Evolutionary conservation across 2,797 vertebrate species (phyloP).

Genomic region (Gymnoscopelus braueri): DNA sequence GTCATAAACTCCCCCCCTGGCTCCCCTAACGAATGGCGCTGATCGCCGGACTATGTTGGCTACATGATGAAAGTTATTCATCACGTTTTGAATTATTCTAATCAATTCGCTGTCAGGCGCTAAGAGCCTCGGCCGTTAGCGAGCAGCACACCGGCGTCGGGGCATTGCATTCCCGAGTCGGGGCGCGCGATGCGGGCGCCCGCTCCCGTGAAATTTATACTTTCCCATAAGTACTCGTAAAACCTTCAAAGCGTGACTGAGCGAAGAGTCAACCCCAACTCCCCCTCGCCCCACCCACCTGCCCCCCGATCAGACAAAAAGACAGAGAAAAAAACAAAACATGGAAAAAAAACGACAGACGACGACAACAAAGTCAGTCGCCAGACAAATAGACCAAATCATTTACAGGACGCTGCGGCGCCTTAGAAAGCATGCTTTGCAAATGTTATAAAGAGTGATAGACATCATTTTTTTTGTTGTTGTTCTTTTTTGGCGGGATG

Average conservation of each 20-base stretch:
- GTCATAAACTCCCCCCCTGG: constrained; percentile 58
- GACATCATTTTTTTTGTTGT: constrained; percentile 25
- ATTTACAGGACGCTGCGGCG: constrained; percentile 53
- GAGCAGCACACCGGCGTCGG: constrained; percentile 80
- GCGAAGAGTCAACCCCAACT: constrained; percentile 59
- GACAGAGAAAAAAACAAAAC: too few species aligned
- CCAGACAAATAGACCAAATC: constrained; percentile 71
- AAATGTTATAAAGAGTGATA: constrained; percentile 64
- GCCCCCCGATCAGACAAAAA: neutral
- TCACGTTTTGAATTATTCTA: constrained; percentile 95
- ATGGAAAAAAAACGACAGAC: constrained; percentile 41
- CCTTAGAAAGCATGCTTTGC: constrained; percentile 59
- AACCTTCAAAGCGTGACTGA: constrained; percentile 91
- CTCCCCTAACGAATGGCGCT: constrained; percentile 63
- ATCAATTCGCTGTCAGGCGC: constrained; percentile 94
- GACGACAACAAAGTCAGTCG: constrained; percentile 53
- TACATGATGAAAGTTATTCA: constrained; percentile 94
- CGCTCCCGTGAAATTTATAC: constrained; percentile 81
- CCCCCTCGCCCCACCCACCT: constrained; percentile 2
- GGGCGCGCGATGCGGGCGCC: constrained; percentile 55
- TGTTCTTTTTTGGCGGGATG: neutral
- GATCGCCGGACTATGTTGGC: constrained; percentile 70
- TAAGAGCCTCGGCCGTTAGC: constrained; percentile 88
- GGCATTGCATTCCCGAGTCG: constrained; percentile 13
- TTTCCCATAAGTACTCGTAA: constrained; percentile 82